phyloP scores from a whole-genome alignment of 2,888 invertebrate species.

The Tenthredo distinguenda region DNA sequence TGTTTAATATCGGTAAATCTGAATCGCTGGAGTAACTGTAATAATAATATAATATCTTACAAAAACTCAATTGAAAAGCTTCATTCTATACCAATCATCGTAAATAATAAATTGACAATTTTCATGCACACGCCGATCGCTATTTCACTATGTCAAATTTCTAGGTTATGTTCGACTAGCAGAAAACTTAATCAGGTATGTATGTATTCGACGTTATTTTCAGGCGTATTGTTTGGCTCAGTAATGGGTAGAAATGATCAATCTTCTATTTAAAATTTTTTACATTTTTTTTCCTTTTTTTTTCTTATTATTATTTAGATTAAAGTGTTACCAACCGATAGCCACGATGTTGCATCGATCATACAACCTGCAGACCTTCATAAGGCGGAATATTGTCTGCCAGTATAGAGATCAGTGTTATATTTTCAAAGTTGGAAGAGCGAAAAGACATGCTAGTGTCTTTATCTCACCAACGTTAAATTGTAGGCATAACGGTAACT shows the following conservation, averaged over 20 bases:
- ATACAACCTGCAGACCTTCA: conserved; percentile 67
- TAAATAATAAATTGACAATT: neutral
- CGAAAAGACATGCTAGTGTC: conserved; percentile 68
- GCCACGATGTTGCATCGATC: conserved; percentile 72
- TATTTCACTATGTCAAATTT: conserved; percentile 25
- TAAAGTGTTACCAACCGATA: neutral
- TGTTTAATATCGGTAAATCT: neutral
- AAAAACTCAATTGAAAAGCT: neutral
- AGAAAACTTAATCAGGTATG: conserved; percentile 1
- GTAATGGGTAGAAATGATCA: neutral
- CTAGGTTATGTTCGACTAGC: conserved; percentile 11
- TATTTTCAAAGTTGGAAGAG: conserved; percentile 67
- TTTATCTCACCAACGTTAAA: conserved; percentile 66
- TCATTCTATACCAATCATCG: neutral
- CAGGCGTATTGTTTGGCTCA: neutral
- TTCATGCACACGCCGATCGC: too few species aligned
- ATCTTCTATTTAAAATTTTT: neutral
- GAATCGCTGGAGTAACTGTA: neutral
- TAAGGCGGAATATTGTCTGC: conserved; percentile 66
- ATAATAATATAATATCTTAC: neutral
- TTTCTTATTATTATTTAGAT: neutral
- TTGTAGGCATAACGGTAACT: conserved; percentile 60
- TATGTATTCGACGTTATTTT: neutral
- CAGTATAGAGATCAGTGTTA: conserved; percentile 67
- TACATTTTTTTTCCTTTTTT: neutral